Conservation (phyloP, 2,888 invertebrate species). For the Oligia latruncula region DNA sequence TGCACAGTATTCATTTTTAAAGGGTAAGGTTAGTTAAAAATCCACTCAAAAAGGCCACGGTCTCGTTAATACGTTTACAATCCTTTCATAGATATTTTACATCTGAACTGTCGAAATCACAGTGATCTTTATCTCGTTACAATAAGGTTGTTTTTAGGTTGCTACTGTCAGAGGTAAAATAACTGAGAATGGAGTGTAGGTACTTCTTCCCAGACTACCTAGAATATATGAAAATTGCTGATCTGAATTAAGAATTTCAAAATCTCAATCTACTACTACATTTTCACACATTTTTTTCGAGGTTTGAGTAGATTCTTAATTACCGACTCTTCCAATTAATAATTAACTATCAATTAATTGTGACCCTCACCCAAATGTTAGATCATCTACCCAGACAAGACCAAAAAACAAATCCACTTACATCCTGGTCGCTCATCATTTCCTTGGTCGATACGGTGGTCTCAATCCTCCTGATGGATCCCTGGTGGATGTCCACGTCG, state of each 20-base stretch:
- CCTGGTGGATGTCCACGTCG: conserved; percentile 97
- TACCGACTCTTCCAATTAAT: background rate
- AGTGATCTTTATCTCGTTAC: too few relatives aligned
- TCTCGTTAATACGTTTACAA: background rate
- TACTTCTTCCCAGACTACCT: too few relatives aligned
- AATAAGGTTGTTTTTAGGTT: too few relatives aligned
- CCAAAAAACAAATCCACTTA: conserved; percentile 88
- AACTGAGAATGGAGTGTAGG: too few relatives aligned
- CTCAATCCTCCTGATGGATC: conserved; percentile 97
- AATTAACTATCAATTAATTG: background rate
- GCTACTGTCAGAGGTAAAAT: too few relatives aligned
- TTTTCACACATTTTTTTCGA: background rate
- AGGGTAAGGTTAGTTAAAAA: background rate
- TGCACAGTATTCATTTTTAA: conserved; percentile 8
- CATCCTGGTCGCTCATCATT: conserved; percentile 98
- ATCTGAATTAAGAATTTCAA: background rate
- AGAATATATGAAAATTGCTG: too few relatives aligned
- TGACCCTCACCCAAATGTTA: background rate
- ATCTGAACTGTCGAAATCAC: too few relatives aligned
- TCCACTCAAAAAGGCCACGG: background rate
- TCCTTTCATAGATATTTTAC: too few relatives aligned
- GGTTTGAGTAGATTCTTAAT: conserved; percentile 6
- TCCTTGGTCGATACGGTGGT: conserved; percentile 98
- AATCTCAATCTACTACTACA: background rate
- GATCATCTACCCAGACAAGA: background rate